phyloP scores from a whole-genome alignment of 2,113 vertebrate genomes.

The Rhabdornis inornatus region DNA sequence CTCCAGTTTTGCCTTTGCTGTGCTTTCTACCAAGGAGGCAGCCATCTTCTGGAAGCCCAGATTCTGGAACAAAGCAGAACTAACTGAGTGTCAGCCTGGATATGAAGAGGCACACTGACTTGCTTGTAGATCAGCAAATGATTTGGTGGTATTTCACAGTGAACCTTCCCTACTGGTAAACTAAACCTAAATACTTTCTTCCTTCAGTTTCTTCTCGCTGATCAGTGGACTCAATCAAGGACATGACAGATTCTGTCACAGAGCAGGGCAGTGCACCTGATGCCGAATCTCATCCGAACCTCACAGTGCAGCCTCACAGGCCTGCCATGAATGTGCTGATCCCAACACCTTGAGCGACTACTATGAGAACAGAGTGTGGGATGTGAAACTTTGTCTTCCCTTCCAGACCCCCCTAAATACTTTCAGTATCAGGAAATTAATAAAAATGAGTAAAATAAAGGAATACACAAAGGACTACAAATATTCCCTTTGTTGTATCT shows the following conservation, averaged over 20 bases:
- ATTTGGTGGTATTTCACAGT: not conserved
- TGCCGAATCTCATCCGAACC: rapidly evolving
- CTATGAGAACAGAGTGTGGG: not conserved
- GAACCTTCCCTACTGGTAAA: not conserved
- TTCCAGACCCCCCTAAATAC: not conserved
- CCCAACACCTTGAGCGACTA: not conserved
- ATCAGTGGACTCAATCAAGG: not conserved
- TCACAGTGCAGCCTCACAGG: not conserved
- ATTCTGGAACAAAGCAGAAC: not conserved
- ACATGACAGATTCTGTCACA: rapidly evolving
- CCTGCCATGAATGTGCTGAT: not conserved
- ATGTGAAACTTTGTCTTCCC: not conserved
- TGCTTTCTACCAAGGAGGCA: not conserved
- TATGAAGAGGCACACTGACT: not conserved
- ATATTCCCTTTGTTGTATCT: constrained; percentile 47
- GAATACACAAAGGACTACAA: constrained; percentile 45
- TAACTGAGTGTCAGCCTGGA: not conserved
- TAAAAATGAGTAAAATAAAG: constrained; percentile 46
- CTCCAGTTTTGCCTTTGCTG: rapidly evolving
- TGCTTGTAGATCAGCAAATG: not conserved
- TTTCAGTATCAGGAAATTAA: constrained; percentile 57
- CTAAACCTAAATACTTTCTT: not conserved
- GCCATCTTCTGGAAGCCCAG: not conserved
- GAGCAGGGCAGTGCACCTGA: not conserved
- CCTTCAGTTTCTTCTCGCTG: not conserved